Base-by-base conservation (phyloP, 2,797 vertebrate species). In the Zenarchopterus dispar region DNA sequence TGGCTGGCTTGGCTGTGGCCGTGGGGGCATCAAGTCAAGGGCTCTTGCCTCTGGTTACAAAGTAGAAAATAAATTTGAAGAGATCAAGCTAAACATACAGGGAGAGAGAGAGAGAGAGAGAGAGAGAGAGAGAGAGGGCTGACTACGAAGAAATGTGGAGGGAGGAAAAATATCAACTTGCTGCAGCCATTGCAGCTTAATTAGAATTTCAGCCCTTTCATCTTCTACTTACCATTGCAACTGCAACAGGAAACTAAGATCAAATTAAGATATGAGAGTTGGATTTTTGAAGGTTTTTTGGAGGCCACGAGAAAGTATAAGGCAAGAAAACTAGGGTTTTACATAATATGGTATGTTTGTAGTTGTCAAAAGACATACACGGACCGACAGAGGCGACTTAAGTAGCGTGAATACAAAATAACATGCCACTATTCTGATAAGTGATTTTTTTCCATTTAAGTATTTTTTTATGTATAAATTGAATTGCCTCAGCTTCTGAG, bases 31-130 rank as follows among this genome's bases (percentile, higher is more conserved):
- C 50, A 51, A 92, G 92, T 92, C 91, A 92, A 93, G 87, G 87
- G 88, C 89, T 89, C 89, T 89, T 79, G 90, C 88, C 83, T 91
- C 84, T 86, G 90, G 91, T 91, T 91, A 93, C 89, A 86, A 88
- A 89, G 87, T 81, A 84, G 87, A 88, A 91, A 91, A 89, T 88
- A 90, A 82, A 91, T 91, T 88, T 91, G 81, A 91, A 91, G 84
- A 86, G 90, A 91, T 88, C 85, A 88, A 91, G 84, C 89, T 88
- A 84, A 91, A 91, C 90, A 92, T 83, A 88, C 84, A 81, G 59
- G 52, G 55, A 67, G 68, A 67, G 63, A n/a, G 62, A 7, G 28
- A 28, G 55, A 67, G 68, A 67, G 63, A 81, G 59, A 49, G 55
- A 67, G 68, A 67, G 63, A 81, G 59, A 49, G 55, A 66, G 67